These are phyloP conservation scores for Silvanus unidentatus DNA, from an alignment of 2,888 invertebrate genomes.

Conservation along the genomic window DNA sequence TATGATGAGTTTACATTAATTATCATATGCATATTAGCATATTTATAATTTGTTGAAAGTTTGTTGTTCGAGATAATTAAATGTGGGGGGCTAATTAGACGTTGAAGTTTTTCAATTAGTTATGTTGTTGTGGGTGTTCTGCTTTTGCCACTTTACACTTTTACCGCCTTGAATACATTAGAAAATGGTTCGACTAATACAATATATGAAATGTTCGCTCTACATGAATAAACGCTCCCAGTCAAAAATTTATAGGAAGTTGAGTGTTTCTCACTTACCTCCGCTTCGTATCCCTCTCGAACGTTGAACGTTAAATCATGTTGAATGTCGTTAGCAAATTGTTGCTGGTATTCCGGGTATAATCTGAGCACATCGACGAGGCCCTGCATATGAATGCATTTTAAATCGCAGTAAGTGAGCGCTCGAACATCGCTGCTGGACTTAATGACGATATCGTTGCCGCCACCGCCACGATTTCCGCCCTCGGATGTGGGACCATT, in stretches of 20 bases:
- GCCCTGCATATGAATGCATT: conserved; percentile 88
- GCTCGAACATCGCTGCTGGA: conserved; percentile 92
- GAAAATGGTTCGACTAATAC: too few relatives aligned
- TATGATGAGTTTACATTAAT: too few relatives aligned
- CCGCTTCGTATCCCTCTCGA: conserved; percentile 86
- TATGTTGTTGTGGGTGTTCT: too few relatives aligned
- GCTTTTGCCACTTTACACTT: too few relatives aligned
- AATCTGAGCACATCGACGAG: conserved; percentile 81
- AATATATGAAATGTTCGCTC: too few relatives aligned
- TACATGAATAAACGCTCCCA: too few relatives aligned
- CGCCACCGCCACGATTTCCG: conserved; percentile 49
- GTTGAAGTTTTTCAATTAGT: too few relatives aligned
- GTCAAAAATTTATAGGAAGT: too few relatives aligned
- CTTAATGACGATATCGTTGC: conserved; percentile 75
- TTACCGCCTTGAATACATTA: too few relatives aligned
- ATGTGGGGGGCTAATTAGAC: neutral
- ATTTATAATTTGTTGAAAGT: too few relatives aligned
- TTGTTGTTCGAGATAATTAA: neutral
- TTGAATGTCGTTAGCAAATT: conserved; percentile 89
- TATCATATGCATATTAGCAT: too few relatives aligned
- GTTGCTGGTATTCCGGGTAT: conserved; percentile 92
- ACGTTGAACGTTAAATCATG: conserved; percentile 93
- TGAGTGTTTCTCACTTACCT: conserved; percentile 50
- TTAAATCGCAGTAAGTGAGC: conserved; percentile 91
- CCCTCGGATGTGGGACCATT: conserved; percentile 48